Evolutionary conservation across 2,888 invertebrate species (phyloP).

Genomic region (Helleia helle): DNA sequence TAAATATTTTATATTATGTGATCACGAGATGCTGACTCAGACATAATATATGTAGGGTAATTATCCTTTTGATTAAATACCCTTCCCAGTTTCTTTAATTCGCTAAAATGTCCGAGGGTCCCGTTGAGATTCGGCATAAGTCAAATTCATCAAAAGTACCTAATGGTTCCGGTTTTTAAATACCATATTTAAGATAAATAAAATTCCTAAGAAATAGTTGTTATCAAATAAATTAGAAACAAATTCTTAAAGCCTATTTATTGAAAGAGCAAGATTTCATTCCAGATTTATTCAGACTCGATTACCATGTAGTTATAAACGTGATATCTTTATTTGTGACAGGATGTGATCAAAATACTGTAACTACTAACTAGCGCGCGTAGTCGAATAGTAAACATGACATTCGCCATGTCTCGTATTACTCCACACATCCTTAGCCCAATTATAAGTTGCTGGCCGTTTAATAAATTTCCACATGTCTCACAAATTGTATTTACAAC

Average conservation of each 20-base stretch:
- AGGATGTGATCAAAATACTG: background rate
- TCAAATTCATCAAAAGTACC: too few species aligned
- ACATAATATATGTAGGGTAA: background rate
- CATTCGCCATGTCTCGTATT: background rate
- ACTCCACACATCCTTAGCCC: background rate
- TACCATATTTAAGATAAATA: too few species aligned
- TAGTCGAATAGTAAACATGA: background rate
- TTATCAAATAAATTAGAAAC: too few species aligned
- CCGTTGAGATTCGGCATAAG: too few species aligned
- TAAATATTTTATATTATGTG: slow-evolving; percentile 8
- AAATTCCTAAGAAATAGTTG: too few species aligned
- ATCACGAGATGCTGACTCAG: background rate
- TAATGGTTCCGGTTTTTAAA: too few species aligned
- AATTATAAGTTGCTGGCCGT: background rate
- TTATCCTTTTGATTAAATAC: background rate
- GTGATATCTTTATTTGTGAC: background rate
- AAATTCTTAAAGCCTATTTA: too few species aligned
- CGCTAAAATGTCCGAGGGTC: background rate
- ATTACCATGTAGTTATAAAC: too few species aligned
- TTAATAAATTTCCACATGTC: background rate
- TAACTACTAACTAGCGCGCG: background rate
- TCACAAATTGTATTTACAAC: background rate
- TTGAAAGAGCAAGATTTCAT: too few species aligned
- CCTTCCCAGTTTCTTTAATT: too few species aligned
- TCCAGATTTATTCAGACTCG: too few species aligned